phyloP scores from a whole-genome alignment of 2,797 vertebrate genomes.

The Coregonus ussuriensis region DNA sequence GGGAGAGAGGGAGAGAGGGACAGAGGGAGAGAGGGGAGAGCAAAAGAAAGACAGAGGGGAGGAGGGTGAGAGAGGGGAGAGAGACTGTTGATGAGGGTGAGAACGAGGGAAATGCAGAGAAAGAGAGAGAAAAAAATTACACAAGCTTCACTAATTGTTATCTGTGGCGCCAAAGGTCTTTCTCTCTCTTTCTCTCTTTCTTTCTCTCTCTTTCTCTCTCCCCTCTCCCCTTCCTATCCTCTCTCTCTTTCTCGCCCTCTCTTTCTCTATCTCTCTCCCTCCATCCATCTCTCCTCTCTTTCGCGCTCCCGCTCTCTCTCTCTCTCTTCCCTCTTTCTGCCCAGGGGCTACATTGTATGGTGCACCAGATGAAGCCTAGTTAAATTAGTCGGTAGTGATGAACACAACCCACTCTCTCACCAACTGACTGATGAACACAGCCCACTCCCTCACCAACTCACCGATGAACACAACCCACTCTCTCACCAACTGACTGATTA shows the following conservation, averaged over 20 bases:
- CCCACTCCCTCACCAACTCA: background rate
- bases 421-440: background rate
- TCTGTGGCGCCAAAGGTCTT: conserved; percentile 63
- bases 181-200: conserved; percentile 36
- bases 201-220: conserved; percentile 46
- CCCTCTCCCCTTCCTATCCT: conserved; percentile 26
- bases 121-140: conserved; percentile 33
- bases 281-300: conserved; percentile 49
- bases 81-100: conserved; percentile 30
- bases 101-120: background rate
- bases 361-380: background rate
- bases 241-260: conserved; percentile 44
- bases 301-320: conserved; percentile 6
- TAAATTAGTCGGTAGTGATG: background rate
- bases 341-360: background rate
- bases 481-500: background rate
- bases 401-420: conserved; percentile 4
- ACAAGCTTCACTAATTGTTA: conserved; percentile 71
- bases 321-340: background rate
- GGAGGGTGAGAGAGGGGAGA: conserved; percentile 17
- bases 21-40: conserved; percentile 10
- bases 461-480: background rate
- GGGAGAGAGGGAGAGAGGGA: conserved; percentile 12
- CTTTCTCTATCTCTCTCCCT: conserved; percentile 34
- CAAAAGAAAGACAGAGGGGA: conserved; percentile 5